Base-by-base conservation (phyloP, 2,888 invertebrate genomes). In the Ptychoptera albimana region DNA sequence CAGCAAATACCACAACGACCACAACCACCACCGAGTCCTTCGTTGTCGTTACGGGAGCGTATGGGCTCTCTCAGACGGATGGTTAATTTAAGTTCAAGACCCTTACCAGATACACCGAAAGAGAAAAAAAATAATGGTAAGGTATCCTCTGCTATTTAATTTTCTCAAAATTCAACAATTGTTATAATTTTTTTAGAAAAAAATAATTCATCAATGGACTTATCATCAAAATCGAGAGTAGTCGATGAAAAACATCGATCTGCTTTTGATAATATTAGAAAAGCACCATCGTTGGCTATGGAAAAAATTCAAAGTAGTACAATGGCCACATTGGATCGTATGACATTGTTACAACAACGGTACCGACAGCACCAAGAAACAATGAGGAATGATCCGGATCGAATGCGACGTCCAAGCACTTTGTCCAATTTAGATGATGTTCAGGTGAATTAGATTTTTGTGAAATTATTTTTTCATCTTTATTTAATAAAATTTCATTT, bases 291-390 rank as follows among this genome's bases (percentile, higher is more conserved):
- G 2, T 57, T 66, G 15, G 60, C 61, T 14, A 53, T 66, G 49
- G 66, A 66, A 54, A 64, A 60, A 52, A 66, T 66, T 37, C 65
- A 66, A 51, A 60, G 49, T 30, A 63, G 66, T 46, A 64, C 66
- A 2, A 63, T 54, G 41, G 66, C 64, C 16, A 65, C 66, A 1
- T 41, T 65, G 44, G 65, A 65, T 52, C 58, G 63, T 37, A 66
- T 66, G 66, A 58, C 64, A 9, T 46, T 59, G 30, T 56, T 74
- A 39, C 73, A 74, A 52, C 70, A 73, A 53, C 63, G 74, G 37
- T 74, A 75, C 52, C 66, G 70, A 35, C 72, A 72, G 51, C 74
- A 74, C 53, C 74, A 72, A 57, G 65, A 71, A 32, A 65, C 68
- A 11, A 71, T 71, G 66, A 62, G 65, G 31, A 39, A 43, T 16